These are phyloP conservation scores for Himalopsyche phryganea DNA, from an alignment of 1,140 invertebrate species.

Conservation along the genomic window DNA sequence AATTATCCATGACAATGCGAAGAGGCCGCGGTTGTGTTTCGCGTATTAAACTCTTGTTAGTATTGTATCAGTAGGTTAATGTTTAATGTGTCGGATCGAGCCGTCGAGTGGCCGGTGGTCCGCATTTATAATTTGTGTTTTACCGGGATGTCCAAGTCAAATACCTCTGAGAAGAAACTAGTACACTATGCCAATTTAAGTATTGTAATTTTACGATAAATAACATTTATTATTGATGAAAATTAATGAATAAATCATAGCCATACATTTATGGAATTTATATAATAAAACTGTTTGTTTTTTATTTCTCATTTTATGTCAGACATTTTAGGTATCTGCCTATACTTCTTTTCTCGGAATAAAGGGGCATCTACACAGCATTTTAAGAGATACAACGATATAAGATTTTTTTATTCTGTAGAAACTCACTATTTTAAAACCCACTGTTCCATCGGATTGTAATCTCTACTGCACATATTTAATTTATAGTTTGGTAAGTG, in stretches of 20 bases:
- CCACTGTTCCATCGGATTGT: too few relatives aligned
- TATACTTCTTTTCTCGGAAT: too few relatives aligned
- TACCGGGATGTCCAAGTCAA: conserved; percentile 25
- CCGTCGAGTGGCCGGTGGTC: neutral
- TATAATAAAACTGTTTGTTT: conserved; percentile 21
- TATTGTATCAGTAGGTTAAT: conserved; percentile 9
- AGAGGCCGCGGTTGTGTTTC: conserved; percentile 9
- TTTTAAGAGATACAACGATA: too few relatives aligned
- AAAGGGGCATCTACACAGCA: too few relatives aligned
- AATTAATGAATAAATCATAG: conserved; percentile 32
- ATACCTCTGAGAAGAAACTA: conserved; percentile 34
- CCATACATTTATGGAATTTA: conserved; percentile 31
- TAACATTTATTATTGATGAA: conserved; percentile 28
- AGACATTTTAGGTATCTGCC: too few relatives aligned
- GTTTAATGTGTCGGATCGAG: neutral
- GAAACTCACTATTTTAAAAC: too few relatives aligned
- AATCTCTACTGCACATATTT: too few relatives aligned
- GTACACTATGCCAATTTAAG: conserved; percentile 34
- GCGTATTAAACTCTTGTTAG: conserved; percentile 11
- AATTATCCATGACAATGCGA: too few relatives aligned
- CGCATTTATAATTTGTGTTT: neutral
- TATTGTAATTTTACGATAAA: conserved; percentile 33
- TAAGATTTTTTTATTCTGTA: too few relatives aligned
- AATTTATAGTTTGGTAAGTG: too few relatives aligned
- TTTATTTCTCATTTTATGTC: neutral